These are phyloP conservation scores for Astropecten irregularis DNA, from an alignment of 53 echinoderm and acorn worm species.

Conservation along the genomic window DNA sequence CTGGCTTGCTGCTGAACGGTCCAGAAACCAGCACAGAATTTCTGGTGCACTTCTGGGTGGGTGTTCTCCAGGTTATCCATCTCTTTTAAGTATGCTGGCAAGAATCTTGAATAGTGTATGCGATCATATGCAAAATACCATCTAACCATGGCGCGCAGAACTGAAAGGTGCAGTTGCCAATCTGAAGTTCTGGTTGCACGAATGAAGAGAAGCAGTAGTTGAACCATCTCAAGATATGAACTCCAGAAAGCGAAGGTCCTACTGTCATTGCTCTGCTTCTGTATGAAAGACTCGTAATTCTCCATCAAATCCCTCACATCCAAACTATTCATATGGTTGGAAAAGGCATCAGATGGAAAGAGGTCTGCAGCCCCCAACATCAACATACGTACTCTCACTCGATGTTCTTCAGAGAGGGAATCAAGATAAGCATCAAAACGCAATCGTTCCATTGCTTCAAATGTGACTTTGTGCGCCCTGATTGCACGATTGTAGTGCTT, in stretches of 20 bases:
- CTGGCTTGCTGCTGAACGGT: too few species aligned
- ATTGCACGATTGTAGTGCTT: conserved; percentile 50
- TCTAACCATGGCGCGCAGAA: neutral
- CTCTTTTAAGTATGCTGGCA: conserved; percentile 66
- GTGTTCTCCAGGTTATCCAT: conserved; percentile 57
- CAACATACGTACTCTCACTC: neutral
- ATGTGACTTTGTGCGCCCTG: conserved; percentile 9
- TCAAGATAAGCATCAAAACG: conserved; percentile 48
- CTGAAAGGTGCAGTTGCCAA: neutral
- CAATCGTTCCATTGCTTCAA: conserved; percentile 53
- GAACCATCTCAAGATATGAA: conserved; percentile 63
- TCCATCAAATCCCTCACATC: neutral
- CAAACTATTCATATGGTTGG: neutral
- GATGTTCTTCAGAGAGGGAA: conserved; percentile 18
- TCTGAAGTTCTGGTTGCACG: neutral
- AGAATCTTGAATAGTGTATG: conserved; percentile 62
- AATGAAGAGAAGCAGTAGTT: conserved; percentile 4
- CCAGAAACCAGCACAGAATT: too few species aligned
- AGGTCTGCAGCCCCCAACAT: neutral
- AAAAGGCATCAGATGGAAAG: neutral
- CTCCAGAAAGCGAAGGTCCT: conserved; percentile 62
- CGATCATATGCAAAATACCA: conserved; percentile 16
- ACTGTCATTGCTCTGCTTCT: neutral
- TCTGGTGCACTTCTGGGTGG: conserved; percentile 33
- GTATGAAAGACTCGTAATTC: neutral